phyloP scores from a whole-genome alignment of 2,113 vertebrate genomes.

The Odocoileus virginianus region DNA sequence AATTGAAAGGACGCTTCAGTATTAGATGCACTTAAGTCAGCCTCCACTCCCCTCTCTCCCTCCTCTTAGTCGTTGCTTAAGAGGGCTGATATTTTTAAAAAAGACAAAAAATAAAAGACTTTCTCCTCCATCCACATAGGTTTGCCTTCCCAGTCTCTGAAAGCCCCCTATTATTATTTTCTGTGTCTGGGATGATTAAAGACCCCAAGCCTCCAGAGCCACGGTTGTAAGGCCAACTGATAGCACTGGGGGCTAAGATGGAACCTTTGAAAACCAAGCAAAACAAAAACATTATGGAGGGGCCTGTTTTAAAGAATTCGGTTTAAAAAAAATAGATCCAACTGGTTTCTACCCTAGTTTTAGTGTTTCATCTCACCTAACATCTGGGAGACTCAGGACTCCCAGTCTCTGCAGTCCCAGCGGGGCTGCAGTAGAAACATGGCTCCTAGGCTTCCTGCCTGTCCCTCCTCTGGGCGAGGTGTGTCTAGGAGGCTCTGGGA shows the following conservation, averaged over 20 bases:
- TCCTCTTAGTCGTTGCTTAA: conserved; percentile 7
- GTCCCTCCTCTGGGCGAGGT: not conserved
- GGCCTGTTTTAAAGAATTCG: conserved; percentile 52
- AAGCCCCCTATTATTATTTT: conserved; percentile 20
- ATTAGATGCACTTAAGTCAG: conserved; percentile 68
- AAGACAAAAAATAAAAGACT: not conserved
- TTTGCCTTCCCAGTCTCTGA: conserved; percentile 39
- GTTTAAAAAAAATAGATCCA: conserved; percentile 41
- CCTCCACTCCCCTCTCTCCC: not conserved
- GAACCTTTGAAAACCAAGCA: conserved; percentile 45
- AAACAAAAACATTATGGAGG: not conserved
- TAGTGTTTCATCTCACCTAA: conserved; percentile 41
- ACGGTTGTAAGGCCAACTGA: conserved; percentile 9
- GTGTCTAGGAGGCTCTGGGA: not conserved
- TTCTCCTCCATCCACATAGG: not conserved
- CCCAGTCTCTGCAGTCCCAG: not conserved
- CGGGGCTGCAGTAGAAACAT: conserved; percentile 4
- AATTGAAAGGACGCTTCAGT: conserved; percentile 51
- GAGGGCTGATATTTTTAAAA: not conserved
- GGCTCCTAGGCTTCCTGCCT: not conserved
- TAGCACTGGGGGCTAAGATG: not conserved
- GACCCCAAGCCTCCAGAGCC: not conserved
- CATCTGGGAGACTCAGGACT: not conserved
- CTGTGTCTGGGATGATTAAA: conserved; percentile 2
- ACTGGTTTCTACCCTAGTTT: conserved; percentile 32